Percentiles rank a stretch among this genome's conserved stretches.
Conservation (phyloP, 2,113 vertebrate genomes). For the Fregata magnificens region DNA sequence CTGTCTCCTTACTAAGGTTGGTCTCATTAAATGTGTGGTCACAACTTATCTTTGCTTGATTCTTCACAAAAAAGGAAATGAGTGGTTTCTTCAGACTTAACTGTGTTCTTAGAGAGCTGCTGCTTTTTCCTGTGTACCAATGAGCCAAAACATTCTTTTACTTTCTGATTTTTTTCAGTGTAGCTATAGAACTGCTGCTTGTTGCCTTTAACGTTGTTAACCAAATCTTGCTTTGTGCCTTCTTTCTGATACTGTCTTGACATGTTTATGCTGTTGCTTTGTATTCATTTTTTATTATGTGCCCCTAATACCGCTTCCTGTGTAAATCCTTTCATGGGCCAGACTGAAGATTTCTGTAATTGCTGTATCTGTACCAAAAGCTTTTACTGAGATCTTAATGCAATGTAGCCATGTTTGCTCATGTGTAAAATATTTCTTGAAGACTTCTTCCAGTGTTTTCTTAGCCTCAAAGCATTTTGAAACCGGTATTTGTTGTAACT, state of each 20-base stretch:
- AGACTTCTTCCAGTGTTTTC: neutral
- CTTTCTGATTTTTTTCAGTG: neutral
- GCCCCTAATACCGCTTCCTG: neutral
- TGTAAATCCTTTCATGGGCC: neutral
- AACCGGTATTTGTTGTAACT: neutral
- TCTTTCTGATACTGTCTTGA: neutral
- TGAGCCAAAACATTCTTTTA: neutral
- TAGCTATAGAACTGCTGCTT: neutral
- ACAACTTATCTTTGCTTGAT: neutral
- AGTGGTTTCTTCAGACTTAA: neutral
- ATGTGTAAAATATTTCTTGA: neutral
- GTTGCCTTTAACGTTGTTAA: neutral
- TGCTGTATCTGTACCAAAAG: neutral
- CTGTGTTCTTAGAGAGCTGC: neutral
- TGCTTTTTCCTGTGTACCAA: neutral
- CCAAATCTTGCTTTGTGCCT: neutral
- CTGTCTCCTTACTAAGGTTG: neutral
- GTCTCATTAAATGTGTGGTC: neutral
- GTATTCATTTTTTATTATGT: neutral
- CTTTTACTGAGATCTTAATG: neutral
- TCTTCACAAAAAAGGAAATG: neutral
- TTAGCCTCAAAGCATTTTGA: neutral
- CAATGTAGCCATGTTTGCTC: neutral
- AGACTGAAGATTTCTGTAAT: neutral
- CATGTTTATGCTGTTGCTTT: neutral